Conservation (phyloP, 1,140 invertebrate genomes). For the Trichomalopsis sarcophagae region DNA sequence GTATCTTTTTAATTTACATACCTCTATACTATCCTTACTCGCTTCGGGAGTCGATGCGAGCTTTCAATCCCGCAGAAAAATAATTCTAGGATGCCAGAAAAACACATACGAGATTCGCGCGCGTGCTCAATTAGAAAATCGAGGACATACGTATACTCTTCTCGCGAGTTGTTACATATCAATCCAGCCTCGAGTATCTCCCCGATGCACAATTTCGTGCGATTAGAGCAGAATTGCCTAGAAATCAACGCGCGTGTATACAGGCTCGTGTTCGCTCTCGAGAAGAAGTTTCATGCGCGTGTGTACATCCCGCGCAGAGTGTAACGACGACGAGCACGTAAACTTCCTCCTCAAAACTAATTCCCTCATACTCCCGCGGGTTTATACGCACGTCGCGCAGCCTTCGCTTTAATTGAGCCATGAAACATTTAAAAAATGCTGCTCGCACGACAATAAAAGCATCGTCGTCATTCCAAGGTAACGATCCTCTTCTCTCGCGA, state of each 20-base stretch:
- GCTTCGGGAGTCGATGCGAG: too few relatives aligned
- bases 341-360: background rate
- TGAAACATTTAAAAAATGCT: slow-evolving; percentile 19
- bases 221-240: background rate
- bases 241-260: background rate
- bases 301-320: background rate
- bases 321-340: background rate
- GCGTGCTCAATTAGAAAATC: too few relatives aligned
- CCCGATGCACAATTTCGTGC: background rate
- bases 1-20: too few relatives aligned
- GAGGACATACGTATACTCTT: too few relatives aligned
- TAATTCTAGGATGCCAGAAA: too few relatives aligned
- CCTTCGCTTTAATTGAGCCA: background rate
- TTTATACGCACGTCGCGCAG: background rate
- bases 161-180: too few relatives aligned
- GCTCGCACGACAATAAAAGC: slow-evolving; percentile 32
- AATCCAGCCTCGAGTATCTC: too few relatives aligned
- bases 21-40: too few relatives aligned
- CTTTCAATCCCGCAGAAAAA: too few relatives aligned
- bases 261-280: too few relatives aligned
- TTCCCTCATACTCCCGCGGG: background rate
- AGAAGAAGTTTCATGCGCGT: background rate
- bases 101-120: too few relatives aligned
- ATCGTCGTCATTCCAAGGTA: background rate
- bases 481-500: background rate